Conservation (phyloP, 2,797 vertebrate genomes). For the Catamblyrhynchus diadema region DNA sequence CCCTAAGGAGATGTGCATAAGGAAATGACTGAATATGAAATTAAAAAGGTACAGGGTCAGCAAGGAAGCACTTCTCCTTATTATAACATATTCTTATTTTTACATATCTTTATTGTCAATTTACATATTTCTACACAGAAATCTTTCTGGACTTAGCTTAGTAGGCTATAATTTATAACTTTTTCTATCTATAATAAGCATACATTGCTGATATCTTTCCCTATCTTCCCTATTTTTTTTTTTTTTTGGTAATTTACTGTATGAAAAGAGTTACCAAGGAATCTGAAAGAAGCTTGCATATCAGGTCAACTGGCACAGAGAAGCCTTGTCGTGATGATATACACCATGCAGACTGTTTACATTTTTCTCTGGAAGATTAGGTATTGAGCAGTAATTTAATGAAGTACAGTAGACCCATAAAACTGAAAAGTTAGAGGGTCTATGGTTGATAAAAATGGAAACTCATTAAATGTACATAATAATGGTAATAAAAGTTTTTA, state of each 20-base stretch:
- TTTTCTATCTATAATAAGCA: not conserved
- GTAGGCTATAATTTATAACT: not conserved
- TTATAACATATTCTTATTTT: not conserved
- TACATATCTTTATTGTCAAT: not conserved
- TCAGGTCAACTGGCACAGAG: not conserved
- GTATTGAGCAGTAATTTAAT: not conserved
- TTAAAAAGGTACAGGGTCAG: not conserved
- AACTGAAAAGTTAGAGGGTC: not conserved
- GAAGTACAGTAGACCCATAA: not conserved
- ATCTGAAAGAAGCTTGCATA: not conserved
- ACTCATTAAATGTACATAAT: not conserved
- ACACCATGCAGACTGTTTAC: not conserved
- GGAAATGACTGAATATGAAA: not conserved
- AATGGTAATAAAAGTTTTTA: not conserved
- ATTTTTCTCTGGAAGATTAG: not conserved
- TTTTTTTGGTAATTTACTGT: not conserved
- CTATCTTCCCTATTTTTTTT: rapidly evolving
- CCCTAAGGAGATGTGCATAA: not conserved
- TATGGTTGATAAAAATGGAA: not conserved
- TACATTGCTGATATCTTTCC: not conserved
- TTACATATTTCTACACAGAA: not conserved
- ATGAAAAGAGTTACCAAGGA: not conserved
- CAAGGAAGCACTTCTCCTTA: not conserved
- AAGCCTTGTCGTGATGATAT: not conserved
- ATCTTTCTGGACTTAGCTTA: not conserved